phyloP scores from a whole-genome alignment of 2,888 invertebrate species.

The Eupithecia pulchellata region DNA sequence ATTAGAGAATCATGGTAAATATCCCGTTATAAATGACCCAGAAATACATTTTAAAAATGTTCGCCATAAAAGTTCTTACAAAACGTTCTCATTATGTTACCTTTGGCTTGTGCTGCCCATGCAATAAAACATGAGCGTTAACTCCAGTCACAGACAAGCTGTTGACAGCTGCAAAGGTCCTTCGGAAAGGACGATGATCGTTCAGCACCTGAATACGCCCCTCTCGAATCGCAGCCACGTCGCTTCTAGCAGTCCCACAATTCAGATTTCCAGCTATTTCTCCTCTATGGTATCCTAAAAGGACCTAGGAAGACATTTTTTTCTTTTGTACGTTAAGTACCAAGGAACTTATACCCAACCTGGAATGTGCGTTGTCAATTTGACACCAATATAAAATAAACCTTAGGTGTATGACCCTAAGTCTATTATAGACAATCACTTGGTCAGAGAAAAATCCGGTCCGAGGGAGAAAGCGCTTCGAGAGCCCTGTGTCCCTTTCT shows the following conservation, averaged over 20 bases:
- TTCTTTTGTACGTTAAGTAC: background rate
- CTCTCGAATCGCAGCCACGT: constrained; percentile 75
- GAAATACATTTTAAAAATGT: background rate
- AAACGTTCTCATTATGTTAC: constrained; percentile 42
- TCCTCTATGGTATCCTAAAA: constrained; percentile 87
- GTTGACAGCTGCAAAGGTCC: constrained; percentile 71
- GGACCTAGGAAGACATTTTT: constrained; percentile 55
- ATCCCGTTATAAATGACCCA: too few relatives aligned
- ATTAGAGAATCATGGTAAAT: too few relatives aligned
- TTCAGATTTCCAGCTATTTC: constrained; percentile 89
- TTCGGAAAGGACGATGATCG: constrained; percentile 82
- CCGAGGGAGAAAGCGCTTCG: too few relatives aligned
- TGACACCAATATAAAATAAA: too few relatives aligned
- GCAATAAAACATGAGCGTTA: constrained; percentile 61
- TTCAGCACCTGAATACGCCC: constrained; percentile 85
- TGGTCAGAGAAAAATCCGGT: too few relatives aligned
- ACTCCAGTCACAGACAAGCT: constrained; percentile 61
- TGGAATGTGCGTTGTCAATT: too few relatives aligned
- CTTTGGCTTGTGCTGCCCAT: constrained; percentile 61
- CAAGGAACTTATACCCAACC: too few relatives aligned
- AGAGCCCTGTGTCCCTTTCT: too few relatives aligned
- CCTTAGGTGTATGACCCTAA: too few relatives aligned
- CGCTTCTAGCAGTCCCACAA: constrained; percentile 83
- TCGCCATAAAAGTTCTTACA: background rate
- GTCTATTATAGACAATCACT: too few relatives aligned